Percentiles rank a stretch among this genome's conserved stretches.
Conservation (phyloP, 2,113 vertebrate genomes). For the Sapayoa aenigma region DNA sequence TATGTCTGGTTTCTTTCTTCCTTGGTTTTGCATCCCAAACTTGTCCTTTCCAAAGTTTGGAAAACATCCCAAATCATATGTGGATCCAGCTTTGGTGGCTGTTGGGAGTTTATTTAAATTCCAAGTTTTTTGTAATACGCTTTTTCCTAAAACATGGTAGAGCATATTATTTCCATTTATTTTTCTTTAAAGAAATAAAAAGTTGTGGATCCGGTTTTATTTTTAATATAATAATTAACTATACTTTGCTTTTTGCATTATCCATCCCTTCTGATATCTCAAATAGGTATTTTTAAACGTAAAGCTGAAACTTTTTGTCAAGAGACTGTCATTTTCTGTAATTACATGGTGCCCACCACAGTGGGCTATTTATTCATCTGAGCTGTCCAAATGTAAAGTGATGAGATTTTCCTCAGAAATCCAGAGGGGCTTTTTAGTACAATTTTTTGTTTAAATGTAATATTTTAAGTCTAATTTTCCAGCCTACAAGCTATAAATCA, state of each 20-base stretch:
- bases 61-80: neutral
- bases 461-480: conserved; percentile 16
- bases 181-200: neutral
- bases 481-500: conserved; percentile 41
- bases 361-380: neutral
- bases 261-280: neutral
- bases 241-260: neutral
- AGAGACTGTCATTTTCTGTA: neutral
- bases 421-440: neutral
- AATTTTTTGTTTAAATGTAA: neutral
- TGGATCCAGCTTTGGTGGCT: neutral
- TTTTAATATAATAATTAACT: neutral
- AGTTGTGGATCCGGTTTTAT: neutral
- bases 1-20: neutral
- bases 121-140: neutral
- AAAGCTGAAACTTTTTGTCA: neutral
- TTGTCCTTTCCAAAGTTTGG: neutral
- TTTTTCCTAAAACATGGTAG: neutral
- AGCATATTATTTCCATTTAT: neutral
- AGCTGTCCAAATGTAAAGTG: neutral
- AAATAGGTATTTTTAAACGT: neutral
- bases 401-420: neutral
- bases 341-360: neutral
- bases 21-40: neutral
- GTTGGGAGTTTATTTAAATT: neutral